Percentiles rank a stretch among this genome's conserved stretches.
These are phyloP conservation scores for Aleadryas rufinucha DNA, from an alignment of 2,113 vertebrate species.

Conservation along the genomic window DNA sequence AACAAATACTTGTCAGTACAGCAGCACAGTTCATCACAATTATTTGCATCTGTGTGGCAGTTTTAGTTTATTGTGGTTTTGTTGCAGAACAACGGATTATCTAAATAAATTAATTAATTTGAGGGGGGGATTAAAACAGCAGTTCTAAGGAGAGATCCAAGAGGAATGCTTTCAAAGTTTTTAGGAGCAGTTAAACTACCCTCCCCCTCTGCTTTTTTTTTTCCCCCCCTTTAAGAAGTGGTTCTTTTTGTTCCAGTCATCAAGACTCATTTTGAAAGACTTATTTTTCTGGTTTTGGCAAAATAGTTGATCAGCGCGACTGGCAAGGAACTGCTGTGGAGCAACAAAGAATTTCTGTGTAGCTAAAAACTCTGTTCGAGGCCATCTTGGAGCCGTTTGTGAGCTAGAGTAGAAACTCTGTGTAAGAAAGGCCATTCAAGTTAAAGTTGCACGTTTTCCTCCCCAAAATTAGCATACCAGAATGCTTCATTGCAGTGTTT, in stretches of 20 bases:
- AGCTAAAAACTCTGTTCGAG: background rate
- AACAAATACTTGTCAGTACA: background rate
- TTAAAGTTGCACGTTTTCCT: constrained; percentile 11
- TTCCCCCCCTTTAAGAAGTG: background rate
- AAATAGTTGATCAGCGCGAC: background rate
- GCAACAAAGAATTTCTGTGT: constrained; percentile 53
- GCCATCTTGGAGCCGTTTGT: constrained; percentile 36
- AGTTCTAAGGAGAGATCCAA: background rate
- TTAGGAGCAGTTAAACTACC: background rate
- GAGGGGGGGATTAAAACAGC: background rate
- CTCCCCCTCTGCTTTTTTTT: accelerated
- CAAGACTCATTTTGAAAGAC: constrained; percentile 19
- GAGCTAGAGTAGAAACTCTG: constrained; percentile 7
- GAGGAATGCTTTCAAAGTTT: background rate
- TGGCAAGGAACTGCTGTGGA: constrained; percentile 5
- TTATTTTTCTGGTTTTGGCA: constrained; percentile 41
- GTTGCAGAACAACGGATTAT: background rate
- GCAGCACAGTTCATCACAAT: background rate
- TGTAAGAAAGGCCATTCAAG: constrained; percentile 32
- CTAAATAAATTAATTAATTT: background rate
- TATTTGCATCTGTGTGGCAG: background rate
- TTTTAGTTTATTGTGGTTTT: background rate
- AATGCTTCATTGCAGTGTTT: constrained; percentile 19
- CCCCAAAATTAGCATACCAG: constrained; percentile 25
- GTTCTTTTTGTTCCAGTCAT: background rate